Base-by-base conservation (phyloP, 1,140 invertebrate species). In the Drosophila serrata region DNA sequence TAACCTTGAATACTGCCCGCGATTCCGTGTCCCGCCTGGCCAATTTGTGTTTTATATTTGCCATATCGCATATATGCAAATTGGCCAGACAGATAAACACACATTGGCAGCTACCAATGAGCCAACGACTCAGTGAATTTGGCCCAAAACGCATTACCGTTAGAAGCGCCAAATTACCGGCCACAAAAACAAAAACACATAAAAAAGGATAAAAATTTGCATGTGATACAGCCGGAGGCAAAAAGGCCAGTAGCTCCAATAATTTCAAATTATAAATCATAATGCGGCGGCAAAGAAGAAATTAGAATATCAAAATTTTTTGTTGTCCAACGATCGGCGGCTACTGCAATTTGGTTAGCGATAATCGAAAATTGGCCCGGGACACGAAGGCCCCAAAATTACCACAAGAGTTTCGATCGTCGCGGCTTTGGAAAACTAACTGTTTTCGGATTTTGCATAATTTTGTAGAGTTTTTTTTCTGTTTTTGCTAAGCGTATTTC, bases 171-270 rank as follows among this genome's bases (percentile, higher is more conserved):
- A 67, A 82, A 82, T 58, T 73, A 33, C 45, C 49, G 61, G 64
- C 62, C 60, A n/a, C 56, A 73, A 57, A 31, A 8, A 43, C 13
- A 29, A 59, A 31, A 22, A 5, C 2, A 9, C 13, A 39, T 11
- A 27, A 51, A 65, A 43, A 24, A 57, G 79, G n/a, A 49, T 53
- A 63, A 48, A 1, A 29, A 87, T 87, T 87, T 88, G 84, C 84
- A 87, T 87, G 68, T 60, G 55, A 67, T 45, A 24, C 33, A 13
- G 56, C 84, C 63, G 33, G 57, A 53, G 76, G 59, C 59, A 63
- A 79, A 87, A 87, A n/a, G n/a, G 84, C 72, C 82, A 78, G 84
- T 87, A 87, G 84, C 85, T 67, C 75, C 81, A 88, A 88, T 88
- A 86, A 84, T 80, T 80, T 84, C 57, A 63, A 84, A 88, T 90